Conservation (phyloP, 53 echinoderm and acorn worm genomes). For the Paelopatides confundens region DNA sequence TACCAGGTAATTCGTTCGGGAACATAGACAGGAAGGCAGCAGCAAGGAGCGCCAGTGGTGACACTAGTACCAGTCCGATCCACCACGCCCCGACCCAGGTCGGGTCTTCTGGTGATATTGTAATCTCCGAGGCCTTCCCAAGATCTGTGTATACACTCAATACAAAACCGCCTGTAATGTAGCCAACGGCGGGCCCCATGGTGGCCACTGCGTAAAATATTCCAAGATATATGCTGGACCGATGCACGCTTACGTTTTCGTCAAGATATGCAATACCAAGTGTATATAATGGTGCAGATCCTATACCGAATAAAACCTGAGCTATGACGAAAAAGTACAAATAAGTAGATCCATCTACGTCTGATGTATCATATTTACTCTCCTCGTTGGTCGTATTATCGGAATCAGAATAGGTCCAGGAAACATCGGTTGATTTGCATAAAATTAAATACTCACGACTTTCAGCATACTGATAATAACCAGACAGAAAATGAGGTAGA, state of each 20-base stretch:
- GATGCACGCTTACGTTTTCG: conserved; percentile 72
- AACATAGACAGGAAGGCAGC: neutral
- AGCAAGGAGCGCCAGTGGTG: neutral
- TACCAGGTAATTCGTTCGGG: conserved; percentile 43
- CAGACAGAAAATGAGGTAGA: conserved; percentile 78
- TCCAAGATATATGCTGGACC: conserved; percentile 74
- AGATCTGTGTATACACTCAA: conserved; percentile 56
- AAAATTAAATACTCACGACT: neutral
- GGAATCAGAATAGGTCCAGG: neutral
- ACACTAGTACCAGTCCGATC: conserved; percentile 20
- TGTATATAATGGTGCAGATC: conserved; percentile 68
- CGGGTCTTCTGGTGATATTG: conserved; percentile 46
- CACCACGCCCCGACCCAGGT: conserved; percentile 73
- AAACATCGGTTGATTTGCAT: neutral
- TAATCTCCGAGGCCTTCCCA: neutral
- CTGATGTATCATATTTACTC: neutral
- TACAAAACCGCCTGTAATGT: conserved; percentile 32
- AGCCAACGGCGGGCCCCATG: conserved; percentile 57
- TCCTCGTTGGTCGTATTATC: neutral
- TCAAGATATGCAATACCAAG: conserved; percentile 75
- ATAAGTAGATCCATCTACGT: conserved; percentile 42
- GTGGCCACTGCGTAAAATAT: conserved; percentile 57
- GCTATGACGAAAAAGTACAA: conserved; percentile 72
- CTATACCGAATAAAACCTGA: conserved; percentile 64
- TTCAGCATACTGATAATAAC: conserved; percentile 50